Percentiles rank a stretch among this genome's conserved stretches.
phyloP scores from a whole-genome alignment of 2,797 vertebrate genomes.

The Rachycentron canadum region DNA sequence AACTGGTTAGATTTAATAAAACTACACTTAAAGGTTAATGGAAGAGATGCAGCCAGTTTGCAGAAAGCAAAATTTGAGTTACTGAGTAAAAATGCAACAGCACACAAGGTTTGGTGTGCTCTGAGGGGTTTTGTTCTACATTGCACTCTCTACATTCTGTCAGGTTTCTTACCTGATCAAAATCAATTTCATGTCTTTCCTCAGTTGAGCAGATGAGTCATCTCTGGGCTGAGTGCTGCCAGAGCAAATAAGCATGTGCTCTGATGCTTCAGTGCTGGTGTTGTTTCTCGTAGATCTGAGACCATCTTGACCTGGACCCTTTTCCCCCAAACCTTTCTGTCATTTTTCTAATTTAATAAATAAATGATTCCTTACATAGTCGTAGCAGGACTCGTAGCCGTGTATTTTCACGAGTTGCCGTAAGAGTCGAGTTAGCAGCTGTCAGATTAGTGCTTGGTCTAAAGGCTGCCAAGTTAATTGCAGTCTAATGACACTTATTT shows the following conservation, averaged over 20 bases:
- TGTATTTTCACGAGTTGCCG: slow-evolving; percentile 6
- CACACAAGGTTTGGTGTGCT: not conserved
- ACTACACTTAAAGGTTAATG: not conserved
- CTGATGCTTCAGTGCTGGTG: slow-evolving; percentile 17
- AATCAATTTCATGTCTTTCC: slow-evolving; percentile 56
- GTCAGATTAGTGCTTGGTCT: slow-evolving; percentile 55
- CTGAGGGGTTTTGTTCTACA: not conserved
- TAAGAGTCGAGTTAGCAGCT: slow-evolving; percentile 37
- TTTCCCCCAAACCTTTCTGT: not conserved
- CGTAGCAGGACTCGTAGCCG: not conserved
- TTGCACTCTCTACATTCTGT: slow-evolving; percentile 20
- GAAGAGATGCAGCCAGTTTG: not conserved
- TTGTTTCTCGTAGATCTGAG: not conserved
- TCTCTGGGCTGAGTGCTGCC: slow-evolving; percentile 40
- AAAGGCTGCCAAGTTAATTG: slow-evolving; percentile 42
- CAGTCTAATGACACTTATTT: slow-evolving; percentile 25
- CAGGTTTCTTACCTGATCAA: slow-evolving; percentile 48
- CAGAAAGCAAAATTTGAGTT: not conserved
- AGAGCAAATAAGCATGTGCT: slow-evolving; percentile 37
- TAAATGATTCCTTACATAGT: not conserved
- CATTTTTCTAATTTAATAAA: slow-evolving; percentile 1
- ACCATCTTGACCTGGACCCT: not conserved
- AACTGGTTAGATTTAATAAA: slow-evolving; percentile 16
- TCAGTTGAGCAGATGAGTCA: slow-evolving; percentile 54
- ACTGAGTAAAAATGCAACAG: slow-evolving; percentile 6